These are phyloP conservation scores for Epinephelus cyanopodus DNA, from an alignment of 2,113 vertebrate genomes.

Conservation along the genomic window DNA sequence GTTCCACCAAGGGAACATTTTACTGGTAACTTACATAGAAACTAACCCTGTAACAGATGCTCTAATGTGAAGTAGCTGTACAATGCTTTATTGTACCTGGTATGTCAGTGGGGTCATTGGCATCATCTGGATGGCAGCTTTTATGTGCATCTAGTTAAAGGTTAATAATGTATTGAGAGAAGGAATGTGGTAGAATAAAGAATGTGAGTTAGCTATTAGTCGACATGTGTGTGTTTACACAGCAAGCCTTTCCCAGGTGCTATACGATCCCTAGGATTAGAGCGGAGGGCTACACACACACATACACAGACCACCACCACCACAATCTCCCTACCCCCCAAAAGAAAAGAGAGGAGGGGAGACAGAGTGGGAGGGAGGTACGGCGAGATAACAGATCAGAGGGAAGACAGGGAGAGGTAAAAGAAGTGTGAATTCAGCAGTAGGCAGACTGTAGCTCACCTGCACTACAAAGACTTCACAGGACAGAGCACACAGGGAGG, in stretches of 20 bases:
- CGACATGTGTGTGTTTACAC: conserved; percentile 75
- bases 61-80: neutral
- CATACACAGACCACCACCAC: conserved; percentile 27
- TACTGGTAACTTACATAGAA: conserved; percentile 1
- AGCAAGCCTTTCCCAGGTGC: conserved; percentile 78
- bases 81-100: neutral
- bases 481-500: conserved; percentile 34
- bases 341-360: conserved; percentile 62
- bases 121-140: neutral
- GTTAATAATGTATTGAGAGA: conserved; percentile 47
- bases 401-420: conserved; percentile 74
- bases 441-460: conserved; percentile 47
- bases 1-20: neutral
- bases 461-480: conserved; percentile 55
- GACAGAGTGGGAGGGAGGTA: conserved; percentile 53
- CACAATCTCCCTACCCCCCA: conserved; percentile 24
- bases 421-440: conserved; percentile 69
- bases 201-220: conserved; percentile 74
- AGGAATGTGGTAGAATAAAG: conserved; percentile 61
- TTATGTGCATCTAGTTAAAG: conserved; percentile 53
- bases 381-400: conserved; percentile 76
- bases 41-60: neutral
- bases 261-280: conserved; percentile 78
- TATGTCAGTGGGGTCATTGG: conserved; percentile 3
- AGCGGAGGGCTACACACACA: conserved; percentile 48